Evolutionary conservation across 2,797 vertebrate genomes (phyloP).

Genomic region (Sus cebifrons): DNA sequence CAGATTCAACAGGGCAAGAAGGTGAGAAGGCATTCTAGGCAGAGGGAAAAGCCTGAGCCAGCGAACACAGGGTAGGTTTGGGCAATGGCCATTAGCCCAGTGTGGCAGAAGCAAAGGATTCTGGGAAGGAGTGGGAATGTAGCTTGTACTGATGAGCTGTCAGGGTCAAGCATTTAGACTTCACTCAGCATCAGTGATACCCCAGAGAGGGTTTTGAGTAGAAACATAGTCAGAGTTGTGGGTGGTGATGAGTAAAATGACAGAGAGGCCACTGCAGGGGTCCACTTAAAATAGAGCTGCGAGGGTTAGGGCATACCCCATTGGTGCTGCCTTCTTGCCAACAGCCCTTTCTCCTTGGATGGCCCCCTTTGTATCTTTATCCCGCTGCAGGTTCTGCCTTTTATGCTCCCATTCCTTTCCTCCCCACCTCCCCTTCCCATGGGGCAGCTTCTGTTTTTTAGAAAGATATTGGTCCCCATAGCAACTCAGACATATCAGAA

Average conservation of each 20-base stretch:
- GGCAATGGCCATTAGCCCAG: rapidly evolving
- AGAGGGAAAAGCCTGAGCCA: background rate
- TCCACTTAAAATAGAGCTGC: background rate
- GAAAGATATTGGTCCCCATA: background rate
- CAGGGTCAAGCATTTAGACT: background rate
- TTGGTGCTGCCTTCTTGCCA: background rate
- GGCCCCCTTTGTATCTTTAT: background rate
- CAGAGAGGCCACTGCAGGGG: background rate
- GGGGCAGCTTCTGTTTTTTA: background rate
- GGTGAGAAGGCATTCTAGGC: background rate
- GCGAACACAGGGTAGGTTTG: background rate
- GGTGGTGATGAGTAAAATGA: background rate
- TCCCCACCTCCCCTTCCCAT: rapidly evolving
- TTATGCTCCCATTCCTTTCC: background rate
- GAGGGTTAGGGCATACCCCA: background rate
- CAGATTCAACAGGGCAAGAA: background rate
- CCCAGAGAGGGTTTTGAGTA: background rate
- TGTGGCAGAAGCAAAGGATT: background rate
- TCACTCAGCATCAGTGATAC: background rate
- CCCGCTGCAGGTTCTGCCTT: background rate
- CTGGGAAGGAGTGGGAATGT: background rate
- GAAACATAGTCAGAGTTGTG: background rate
- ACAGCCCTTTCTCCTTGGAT: background rate
- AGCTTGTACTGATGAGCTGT: background rate
- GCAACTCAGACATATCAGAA: conserved; percentile 46